Evolutionary conservation across 1,140 invertebrate species (phyloP), one percentile per base, ranked within the genome.

Genomic region (Euura saliciscinereae): DNA sequence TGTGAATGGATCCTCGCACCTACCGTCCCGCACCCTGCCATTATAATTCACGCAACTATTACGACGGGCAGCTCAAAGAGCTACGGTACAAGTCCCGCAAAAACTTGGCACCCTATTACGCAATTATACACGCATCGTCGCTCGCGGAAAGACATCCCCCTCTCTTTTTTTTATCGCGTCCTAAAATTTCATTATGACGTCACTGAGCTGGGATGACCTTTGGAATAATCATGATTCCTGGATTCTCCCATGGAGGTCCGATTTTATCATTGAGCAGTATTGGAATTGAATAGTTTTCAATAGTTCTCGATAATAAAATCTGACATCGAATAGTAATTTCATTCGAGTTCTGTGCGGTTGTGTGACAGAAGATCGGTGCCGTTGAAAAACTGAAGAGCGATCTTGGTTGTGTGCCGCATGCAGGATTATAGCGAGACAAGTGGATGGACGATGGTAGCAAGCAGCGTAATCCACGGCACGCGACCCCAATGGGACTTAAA

Each of bases 81-180:
- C 28, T 28, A 28, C 28, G 28, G 28, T 59, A 59, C 51, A 59
- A 59, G 51, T 59, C 51, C 51, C 51, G 51, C 5, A 59, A 28
- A 28, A 59, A 59, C 51, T 59, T 59, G 51, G 51, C 51, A 59
- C 51, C 51, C 51, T 59, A 59, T 59, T 67, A 71, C 77, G 51
- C 82, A 78, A 83, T 82, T 83, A 79, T 70, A 73, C 74, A 84
- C 82, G 82, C 84, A 78, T 85, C 83, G 74, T 80, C 83, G 80
- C 82, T 78, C 81, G 72, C 46, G 67, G 67, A 82, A 75, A 75
- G 68, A 75, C 46, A 59, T 59, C 13, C 45, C 73, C 71, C 68
- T 69, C 75, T 71, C 75, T 28, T 28, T 28, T 28, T 28, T 28
- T 28, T 28, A 28, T 28, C 28, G 28, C 28, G 28, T 28, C 28